A percentile compares a stretch with the other conserved stretches of the same genome.
Evolutionary conservation across 2,797 vertebrate species (phyloP).

Genomic region (Aselliscus stoliczkanus): DNA sequence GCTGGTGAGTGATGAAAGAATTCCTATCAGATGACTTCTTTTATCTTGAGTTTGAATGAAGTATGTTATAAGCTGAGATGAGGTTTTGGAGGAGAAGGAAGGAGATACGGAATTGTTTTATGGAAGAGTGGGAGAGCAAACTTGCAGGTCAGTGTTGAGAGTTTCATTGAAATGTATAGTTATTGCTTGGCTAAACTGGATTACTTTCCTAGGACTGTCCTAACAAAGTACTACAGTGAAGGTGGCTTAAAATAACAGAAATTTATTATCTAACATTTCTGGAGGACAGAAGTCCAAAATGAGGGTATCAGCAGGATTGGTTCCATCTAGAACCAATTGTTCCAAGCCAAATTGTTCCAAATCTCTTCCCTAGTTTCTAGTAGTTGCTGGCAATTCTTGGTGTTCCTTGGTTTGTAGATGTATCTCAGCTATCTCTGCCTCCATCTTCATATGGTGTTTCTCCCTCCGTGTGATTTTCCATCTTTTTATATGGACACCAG

Average conservation of each 20-base stretch:
- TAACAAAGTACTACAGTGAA: neutral
- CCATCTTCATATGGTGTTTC: neutral
- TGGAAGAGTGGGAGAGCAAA: neutral
- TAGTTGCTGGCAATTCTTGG: neutral
- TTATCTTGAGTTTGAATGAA: neutral
- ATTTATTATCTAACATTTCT: neutral
- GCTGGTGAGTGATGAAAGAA: neutral
- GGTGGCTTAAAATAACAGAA: neutral
- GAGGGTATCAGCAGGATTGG: neutral
- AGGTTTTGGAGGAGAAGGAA: neutral
- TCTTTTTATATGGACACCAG: neutral
- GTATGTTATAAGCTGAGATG: neutral
- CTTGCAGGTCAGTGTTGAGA: neutral
- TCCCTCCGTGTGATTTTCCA: neutral
- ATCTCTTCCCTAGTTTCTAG: neutral
- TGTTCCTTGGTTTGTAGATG: neutral
- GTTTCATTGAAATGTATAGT: neutral
- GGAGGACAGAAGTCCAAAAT: neutral
- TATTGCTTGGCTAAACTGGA: neutral
- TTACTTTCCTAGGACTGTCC: neutral
- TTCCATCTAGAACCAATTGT: neutral
- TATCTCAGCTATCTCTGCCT: neutral
- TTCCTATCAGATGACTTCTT: neutral
- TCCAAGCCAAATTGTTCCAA: neutral
- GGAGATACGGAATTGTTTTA: neutral